Base-by-base conservation (phyloP, 1,140 invertebrate genomes). In the Zophobas atratus region DNA sequence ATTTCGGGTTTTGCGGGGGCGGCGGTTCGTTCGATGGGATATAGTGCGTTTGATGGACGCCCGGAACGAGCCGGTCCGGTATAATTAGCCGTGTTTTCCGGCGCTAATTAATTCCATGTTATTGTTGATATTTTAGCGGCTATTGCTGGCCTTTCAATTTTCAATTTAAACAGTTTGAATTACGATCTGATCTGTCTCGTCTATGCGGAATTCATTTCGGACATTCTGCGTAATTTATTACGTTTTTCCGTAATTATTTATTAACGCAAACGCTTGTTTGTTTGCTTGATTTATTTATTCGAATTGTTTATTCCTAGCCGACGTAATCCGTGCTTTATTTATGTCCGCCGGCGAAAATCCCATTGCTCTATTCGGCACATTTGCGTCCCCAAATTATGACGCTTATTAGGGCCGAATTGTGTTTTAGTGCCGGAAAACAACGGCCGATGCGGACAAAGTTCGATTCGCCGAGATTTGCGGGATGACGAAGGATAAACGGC, bases 231-330 rank as follows among this genome's bases (percentile, higher is more conserved):
- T 73, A 73, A 73, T 73, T 73, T 73, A 73, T 55, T 53, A 20
- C 71, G 35, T 73, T 73, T 73, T 73, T 73, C 71, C 71, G 71
- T 39, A 73, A 73, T 73, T 73, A 73, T 73, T 73, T 73, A 73
- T 73, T 56, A 73, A 73, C 71, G 55, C 35, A 73, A 73, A 55
- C 1, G 71, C 49, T 55, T 53, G 71, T 55, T 73, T 53, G 49
- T 43, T 67, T 67, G 55, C 51, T 73, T 73, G 71, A 73, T 73
- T 73, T 73, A 73, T 73, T 56, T 39, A 73, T 73, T 55, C 35
- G 49, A 56, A 73, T 73, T 43, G 48, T 73, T 56, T 73, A 73
- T 56, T 41, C 55, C 38, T 73, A 73, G 49, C 71, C 39, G 35
- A 53, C 56, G 49, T 73, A 73, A 73, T 73, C 71, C 71, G 33